phyloP scores from a whole-genome alignment of 2,888 invertebrate genomes.

The Cephus pygmeus region DNA sequence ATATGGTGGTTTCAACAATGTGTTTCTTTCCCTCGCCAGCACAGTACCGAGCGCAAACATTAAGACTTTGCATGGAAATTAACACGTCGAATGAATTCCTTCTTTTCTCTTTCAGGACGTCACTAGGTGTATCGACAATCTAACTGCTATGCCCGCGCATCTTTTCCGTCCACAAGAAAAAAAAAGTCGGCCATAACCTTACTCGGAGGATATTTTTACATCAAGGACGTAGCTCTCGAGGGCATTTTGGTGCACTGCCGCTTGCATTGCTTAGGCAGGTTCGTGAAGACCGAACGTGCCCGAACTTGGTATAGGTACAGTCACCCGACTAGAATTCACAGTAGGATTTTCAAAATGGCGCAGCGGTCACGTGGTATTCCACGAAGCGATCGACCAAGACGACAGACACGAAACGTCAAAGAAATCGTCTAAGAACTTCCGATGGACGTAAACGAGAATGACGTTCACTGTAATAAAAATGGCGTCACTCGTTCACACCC shows the following conservation, averaged over 20 bases:
- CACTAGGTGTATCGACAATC: background rate
- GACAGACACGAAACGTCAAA: background rate
- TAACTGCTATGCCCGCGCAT: background rate
- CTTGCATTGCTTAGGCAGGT: background rate
- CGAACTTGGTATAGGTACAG: background rate
- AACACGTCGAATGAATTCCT: background rate
- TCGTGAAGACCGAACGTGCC: background rate
- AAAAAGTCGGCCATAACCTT: background rate
- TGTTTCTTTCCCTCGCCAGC: background rate
- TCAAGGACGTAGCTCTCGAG: constrained; percentile 16
- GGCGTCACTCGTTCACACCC: background rate
- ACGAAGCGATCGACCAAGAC: background rate
- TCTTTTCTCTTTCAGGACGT: background rate
- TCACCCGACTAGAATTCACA: background rate
- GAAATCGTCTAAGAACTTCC: background rate
- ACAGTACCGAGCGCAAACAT: background rate
- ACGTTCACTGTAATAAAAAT: background rate
- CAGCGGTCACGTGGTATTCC: background rate
- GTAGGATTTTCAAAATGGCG: background rate
- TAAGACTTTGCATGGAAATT: background rate
- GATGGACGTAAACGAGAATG: background rate
- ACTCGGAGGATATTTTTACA: background rate
- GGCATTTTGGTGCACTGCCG: constrained; percentile 21
- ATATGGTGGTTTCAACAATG: background rate
- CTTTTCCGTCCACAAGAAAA: background rate